These are phyloP conservation scores for Cartodere bifasciata DNA, from an alignment of 2,888 invertebrate species.

Conservation along the genomic window DNA sequence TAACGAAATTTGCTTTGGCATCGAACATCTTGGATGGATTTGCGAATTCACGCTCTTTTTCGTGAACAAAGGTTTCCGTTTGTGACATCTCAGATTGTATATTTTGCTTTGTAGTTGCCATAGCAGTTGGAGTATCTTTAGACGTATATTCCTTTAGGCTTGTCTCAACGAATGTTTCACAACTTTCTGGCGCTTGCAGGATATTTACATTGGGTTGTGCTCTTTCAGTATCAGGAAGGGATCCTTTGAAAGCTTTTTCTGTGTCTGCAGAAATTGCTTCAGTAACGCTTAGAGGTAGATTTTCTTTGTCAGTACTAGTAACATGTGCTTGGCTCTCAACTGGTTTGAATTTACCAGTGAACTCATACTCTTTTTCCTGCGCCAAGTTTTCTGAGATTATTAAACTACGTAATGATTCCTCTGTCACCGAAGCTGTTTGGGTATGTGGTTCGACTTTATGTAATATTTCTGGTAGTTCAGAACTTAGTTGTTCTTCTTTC, in stretches of 20 bases:
- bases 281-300: slow-evolving; percentile 34
- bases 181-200: slow-evolving; percentile 33
- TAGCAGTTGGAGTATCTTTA: slow-evolving; percentile 12
- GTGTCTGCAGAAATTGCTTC: slow-evolving; percentile 28
- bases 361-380: slow-evolving; percentile 39
- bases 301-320: slow-evolving; percentile 36
- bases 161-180: slow-evolving; percentile 16
- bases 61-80: slow-evolving; percentile 26
- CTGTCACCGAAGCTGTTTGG: slow-evolving; percentile 30
- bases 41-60: slow-evolving; percentile 25
- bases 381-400: slow-evolving; percentile 36
- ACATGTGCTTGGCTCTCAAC: slow-evolving; percentile 36
- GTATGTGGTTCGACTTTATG: slow-evolving; percentile 20
- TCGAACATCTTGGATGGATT: slow-evolving; percentile 14
- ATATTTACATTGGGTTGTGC: slow-evolving; percentile 31
- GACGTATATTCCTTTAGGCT: slow-evolving; percentile 9
- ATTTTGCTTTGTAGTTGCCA: slow-evolving; percentile 26
- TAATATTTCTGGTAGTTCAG: slow-evolving; percentile 24
- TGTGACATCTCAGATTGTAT: slow-evolving; percentile 27
- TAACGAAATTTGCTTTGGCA: slow-evolving; percentile 32
- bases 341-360: slow-evolving; percentile 36
- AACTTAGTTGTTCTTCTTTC: no score
- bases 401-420: slow-evolving; percentile 37
- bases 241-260: slow-evolving; percentile 25
- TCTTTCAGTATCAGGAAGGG: slow-evolving; percentile 23